phyloP scores from a whole-genome alignment of 2,888 invertebrate species.

The Zhuqinia jingwanae region DNA sequence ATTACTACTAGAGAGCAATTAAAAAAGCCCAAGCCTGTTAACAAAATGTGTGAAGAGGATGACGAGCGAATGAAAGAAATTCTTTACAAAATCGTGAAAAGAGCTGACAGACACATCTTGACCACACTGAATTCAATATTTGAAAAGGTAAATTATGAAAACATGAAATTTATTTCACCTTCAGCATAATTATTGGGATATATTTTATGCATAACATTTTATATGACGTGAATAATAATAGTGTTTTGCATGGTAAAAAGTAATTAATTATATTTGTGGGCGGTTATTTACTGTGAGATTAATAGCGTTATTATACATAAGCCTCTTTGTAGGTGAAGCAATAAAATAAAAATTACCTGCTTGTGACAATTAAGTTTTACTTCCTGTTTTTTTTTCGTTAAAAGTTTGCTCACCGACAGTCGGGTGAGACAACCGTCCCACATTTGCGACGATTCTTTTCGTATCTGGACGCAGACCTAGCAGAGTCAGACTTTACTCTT shows the following conservation, averaged over 20 bases:
- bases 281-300: not conserved
- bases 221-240: not conserved
- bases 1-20: constrained; percentile 75
- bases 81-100: constrained; percentile 86
- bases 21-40: constrained; percentile 81
- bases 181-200: not conserved
- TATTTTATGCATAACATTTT: not conserved
- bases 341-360: no score
- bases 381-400: not conserved
- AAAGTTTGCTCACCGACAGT: constrained; percentile 78
- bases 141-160: constrained; percentile 72
- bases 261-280: constrained; percentile 49
- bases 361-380: no score
- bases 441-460: constrained; percentile 89
- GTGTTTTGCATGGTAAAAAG: constrained; percentile 42
- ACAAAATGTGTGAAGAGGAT: constrained; percentile 85
- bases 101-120: constrained; percentile 75
- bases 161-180: not conserved
- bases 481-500: constrained; percentile 87
- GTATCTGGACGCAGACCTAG: constrained; percentile 87
- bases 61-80: constrained; percentile 86
- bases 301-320: constrained; percentile 43
- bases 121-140: constrained; percentile 76
- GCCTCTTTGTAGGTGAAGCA: not conserved
- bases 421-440: constrained; percentile 88